These are phyloP conservation scores for Drosophila elegans DNA, from an alignment of 1,140 invertebrate species.

Conservation along the genomic window DNA sequence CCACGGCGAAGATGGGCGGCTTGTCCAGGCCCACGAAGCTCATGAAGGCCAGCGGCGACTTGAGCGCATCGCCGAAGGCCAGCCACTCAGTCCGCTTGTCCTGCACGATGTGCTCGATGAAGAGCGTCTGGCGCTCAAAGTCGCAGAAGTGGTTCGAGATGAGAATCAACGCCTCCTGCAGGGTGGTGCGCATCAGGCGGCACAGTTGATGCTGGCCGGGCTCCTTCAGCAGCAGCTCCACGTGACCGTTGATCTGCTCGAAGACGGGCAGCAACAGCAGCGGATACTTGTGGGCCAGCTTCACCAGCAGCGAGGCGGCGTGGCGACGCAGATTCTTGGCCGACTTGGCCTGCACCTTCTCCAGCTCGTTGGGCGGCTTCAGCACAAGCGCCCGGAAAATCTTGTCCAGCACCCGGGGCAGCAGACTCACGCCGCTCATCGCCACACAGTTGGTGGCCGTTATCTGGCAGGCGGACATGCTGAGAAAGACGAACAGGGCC, in stretches of 20 bases:
- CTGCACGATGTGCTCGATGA: slow-evolving; percentile 91
- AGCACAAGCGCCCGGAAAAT: slow-evolving; percentile 93
- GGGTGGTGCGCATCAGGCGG: slow-evolving; percentile 92
- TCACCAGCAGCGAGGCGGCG: slow-evolving; percentile 95
- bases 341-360: slow-evolving; percentile 82
- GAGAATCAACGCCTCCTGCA: slow-evolving; percentile 91
- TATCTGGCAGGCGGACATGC: slow-evolving; percentile 92
- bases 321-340: slow-evolving; percentile 95
- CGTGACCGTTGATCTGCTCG: slow-evolving; percentile 91
- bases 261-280: slow-evolving; percentile 93
- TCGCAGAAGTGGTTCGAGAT: slow-evolving; percentile 96
- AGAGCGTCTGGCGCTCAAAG: slow-evolving; percentile 92
- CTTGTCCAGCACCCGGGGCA: slow-evolving; percentile 93
- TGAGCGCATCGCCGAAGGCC: slow-evolving; percentile 87
- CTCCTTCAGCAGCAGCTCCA: slow-evolving; percentile 88
- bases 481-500: slow-evolving; percentile 94
- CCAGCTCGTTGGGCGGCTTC: slow-evolving; percentile 87
- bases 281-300: slow-evolving; percentile 94
- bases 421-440: slow-evolving; percentile 89
- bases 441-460: slow-evolving; percentile 87
- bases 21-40: slow-evolving; percentile 91
- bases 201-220: slow-evolving; percentile 87
- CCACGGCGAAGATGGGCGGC: slow-evolving; percentile 86
- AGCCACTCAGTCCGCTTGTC: slow-evolving; percentile 88
- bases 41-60: slow-evolving; percentile 89